These are phyloP conservation scores for Danio albolineatus DNA, from an alignment of 2,797 vertebrate species.

Conservation along the genomic window DNA sequence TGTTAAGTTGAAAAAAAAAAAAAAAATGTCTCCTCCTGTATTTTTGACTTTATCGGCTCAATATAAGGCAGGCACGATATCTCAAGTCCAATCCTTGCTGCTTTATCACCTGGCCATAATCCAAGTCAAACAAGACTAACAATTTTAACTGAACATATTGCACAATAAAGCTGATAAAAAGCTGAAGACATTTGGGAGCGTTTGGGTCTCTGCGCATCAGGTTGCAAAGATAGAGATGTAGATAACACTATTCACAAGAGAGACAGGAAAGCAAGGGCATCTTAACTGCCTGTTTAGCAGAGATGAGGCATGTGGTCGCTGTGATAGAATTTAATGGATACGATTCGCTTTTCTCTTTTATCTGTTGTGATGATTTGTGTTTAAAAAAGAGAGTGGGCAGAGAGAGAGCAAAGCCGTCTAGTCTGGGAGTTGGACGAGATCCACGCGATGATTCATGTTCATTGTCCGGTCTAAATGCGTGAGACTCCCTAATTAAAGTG, in stretches of 20 bases:
- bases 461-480: slow-evolving; percentile 28
- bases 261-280: slow-evolving; percentile 29
- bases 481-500: slow-evolving; percentile 36
- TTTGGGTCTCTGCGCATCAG: slow-evolving; percentile 44
- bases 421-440: slow-evolving; percentile 1
- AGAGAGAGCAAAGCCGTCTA: slow-evolving; percentile 22
- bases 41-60: slow-evolving; percentile 23
- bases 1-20: slow-evolving; percentile 23
- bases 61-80: background rate
- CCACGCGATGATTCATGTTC: slow-evolving; percentile 25
- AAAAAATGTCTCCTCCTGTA: slow-evolving; percentile 18
- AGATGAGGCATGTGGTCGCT: slow-evolving; percentile 18
- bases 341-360: slow-evolving; percentile 12
- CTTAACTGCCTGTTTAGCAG: slow-evolving; percentile 45
- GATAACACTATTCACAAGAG: slow-evolving; percentile 46
- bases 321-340: slow-evolving; percentile 31
- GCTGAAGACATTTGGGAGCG: slow-evolving; percentile 37
- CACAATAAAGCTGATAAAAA: slow-evolving; percentile 31
- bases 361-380: slow-evolving; percentile 10
- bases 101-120: slow-evolving; percentile 51
- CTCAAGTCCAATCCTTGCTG: slow-evolving; percentile 9
- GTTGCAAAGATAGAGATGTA: slow-evolving; percentile 31
- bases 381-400: slow-evolving; percentile 29
- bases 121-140: slow-evolving; percentile 17
- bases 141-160: slow-evolving; percentile 23